A percentile compares a stretch with the other conserved stretches of the same genome.
These are phyloP conservation scores for Sarcophaga variegata DNA, from an alignment of 2,888 invertebrate genomes.

Conservation along the genomic window DNA sequence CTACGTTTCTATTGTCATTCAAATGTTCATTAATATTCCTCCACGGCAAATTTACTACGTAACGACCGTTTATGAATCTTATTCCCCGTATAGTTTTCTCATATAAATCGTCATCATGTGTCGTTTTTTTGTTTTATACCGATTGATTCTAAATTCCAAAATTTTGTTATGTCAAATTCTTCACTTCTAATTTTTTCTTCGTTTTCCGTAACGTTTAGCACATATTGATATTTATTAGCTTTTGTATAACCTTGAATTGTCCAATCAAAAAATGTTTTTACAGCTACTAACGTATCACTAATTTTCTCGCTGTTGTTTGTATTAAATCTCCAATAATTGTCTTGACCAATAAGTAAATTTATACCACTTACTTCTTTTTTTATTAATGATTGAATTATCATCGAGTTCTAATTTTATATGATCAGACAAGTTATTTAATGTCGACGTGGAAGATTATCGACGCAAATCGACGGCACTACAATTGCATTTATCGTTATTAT, in stretches of 20 bases:
- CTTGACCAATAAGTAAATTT: slow-evolving; percentile 62
- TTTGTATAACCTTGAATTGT: slow-evolving; percentile 37
- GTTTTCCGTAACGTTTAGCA: slow-evolving; percentile 12
- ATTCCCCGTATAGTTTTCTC: slow-evolving; percentile 30
- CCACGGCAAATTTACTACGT: slow-evolving; percentile 15
- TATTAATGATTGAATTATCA: slow-evolving; percentile 26
- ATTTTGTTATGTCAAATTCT: slow-evolving; percentile 35
- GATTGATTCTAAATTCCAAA: slow-evolving; percentile 61
- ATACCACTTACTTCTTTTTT: slow-evolving; percentile 33
- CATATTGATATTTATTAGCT: neutral
- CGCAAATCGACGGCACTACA: slow-evolving; percentile 55
- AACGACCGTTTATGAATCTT: no score
- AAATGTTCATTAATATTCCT: slow-evolving; percentile 2
- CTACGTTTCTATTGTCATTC: slow-evolving; percentile 41
- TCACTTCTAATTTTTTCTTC: neutral
- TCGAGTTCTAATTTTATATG: slow-evolving; percentile 48
- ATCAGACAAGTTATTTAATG: slow-evolving; percentile 7
- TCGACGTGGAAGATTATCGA: slow-evolving; percentile 15
- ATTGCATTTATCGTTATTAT: slow-evolving; percentile 43
- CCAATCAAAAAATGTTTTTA: slow-evolving; percentile 63
- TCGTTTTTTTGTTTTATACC: slow-evolving; percentile 42
- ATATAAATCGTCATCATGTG: slow-evolving; percentile 12
- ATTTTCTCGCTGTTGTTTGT: slow-evolving; percentile 30
- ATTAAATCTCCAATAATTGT: slow-evolving; percentile 63
- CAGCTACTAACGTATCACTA: slow-evolving; percentile 50